Base-by-base conservation (phyloP, 2,113 vertebrate genomes). In the Caretta caretta region DNA sequence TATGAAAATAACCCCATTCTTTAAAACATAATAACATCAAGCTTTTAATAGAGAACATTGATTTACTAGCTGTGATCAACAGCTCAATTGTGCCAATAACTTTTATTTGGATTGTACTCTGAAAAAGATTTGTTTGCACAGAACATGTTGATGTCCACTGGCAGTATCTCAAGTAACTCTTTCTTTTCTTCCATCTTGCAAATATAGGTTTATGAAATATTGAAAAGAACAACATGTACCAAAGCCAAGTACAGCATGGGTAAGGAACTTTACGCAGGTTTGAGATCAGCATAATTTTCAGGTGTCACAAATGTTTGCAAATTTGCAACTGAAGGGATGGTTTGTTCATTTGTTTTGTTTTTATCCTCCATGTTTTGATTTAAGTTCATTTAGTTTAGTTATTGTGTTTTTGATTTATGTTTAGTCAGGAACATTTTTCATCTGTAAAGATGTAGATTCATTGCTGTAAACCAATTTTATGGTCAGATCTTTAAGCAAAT, bases 221-320 rank as follows among this genome's bases (percentile, higher is more conserved):
- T 99, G 97, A 99, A 99, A 94, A 99, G 99, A 96, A 99, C 99
- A 0, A 99, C 98, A 1, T 99, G 99, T 97, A 99, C 98, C 38
- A 98, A 98, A 88, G 98, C 98, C 89, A 99, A 99, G 95, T 99
- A 99, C 90, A 98, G 98, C 97, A 99, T 99, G 99, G 99, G 99
- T 99, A 98, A 99, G 98, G 90, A 97, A 57, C 80, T 69, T 93
- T 75, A 83, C 85, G 94, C 94, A 94, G 86, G 50, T 87, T 80
- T 83, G 81, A 96, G 80, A n/a, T 93, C 76, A 1, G 90, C 85
- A 6, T 16, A 0, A 1, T 80, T 92, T 93, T 84, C 48, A 91
- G 27, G 17, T 59, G 81, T 51, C 87, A 84, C 87, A 95, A 97
- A 87, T 42, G 87, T 96, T 82, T 80, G 56, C 24, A 16, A 19